These are phyloP conservation scores for Melinaea menophilus DNA, from an alignment of 2,888 invertebrate species.

Conservation along the genomic window DNA sequence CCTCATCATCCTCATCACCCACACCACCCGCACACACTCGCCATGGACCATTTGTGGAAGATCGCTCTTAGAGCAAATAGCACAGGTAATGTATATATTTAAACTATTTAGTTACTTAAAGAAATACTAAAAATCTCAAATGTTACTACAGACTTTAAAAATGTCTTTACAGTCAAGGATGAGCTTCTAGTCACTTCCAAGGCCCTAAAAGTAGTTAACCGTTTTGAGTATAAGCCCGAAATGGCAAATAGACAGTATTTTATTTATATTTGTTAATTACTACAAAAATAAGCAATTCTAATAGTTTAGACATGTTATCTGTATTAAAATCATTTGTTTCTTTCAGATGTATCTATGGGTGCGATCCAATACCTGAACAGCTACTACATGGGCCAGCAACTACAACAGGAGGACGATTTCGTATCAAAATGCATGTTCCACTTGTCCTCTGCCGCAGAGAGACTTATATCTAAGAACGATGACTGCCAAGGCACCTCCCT, in stretches of 20 bases:
- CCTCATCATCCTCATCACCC: conserved; percentile 78
- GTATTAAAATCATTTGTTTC: neutral
- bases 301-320: too few species aligned
- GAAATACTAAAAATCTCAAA: too few species aligned
- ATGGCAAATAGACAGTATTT: too few species aligned
- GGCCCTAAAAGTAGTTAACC: too few species aligned
- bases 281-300: too few species aligned
- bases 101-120: neutral
- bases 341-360: conserved; percentile 92
- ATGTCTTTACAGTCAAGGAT: too few species aligned
- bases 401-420: conserved; percentile 95
- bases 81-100: conserved; percentile 74
- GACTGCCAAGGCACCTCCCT: conserved; percentile 46
- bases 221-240: too few species aligned
- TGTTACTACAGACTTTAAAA: too few species aligned
- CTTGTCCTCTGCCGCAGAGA: conserved; percentile 88
- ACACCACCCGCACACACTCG: conserved; percentile 78
- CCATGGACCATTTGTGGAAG: conserved; percentile 97
- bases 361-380: conserved; percentile 96
- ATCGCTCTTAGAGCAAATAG: conserved; percentile 93
- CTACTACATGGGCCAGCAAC: conserved; percentile 94
- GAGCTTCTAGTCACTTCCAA: too few species aligned
- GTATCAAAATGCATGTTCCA: conserved; percentile 96
- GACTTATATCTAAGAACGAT: conserved; percentile 73
- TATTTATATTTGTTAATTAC: too few species aligned